Base-by-base conservation (phyloP, 1,140 invertebrate species). In the Pseudomyrmex dendroicus region DNA sequence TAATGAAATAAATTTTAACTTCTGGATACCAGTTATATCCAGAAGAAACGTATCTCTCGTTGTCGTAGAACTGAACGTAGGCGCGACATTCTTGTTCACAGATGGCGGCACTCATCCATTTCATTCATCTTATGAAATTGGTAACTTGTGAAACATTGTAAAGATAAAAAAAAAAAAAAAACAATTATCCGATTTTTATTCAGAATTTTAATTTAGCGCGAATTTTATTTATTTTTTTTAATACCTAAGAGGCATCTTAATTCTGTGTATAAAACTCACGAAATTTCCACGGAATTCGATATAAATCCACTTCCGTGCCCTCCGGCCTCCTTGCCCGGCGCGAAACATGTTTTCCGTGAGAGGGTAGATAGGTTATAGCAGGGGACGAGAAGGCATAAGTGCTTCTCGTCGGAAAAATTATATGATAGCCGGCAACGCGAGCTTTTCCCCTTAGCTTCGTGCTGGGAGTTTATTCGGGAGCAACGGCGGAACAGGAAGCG, bases 361-460 rank as follows among this genome's bases (percentile, higher is more conserved):
- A 91, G 89, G 90, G 88, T 91, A 86, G 90, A 91, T 88, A 89
- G 86, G 90, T 90, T 90, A 89, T 89, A 90, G 91, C 87, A 91
- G 90, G 89, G 86, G 88, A 89, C 90, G 91, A 90, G 84, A 62
- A 77, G 91, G 91, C 91, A 90, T 94, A 94, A 94, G 93, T 94
- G 93, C 93, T 94, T 94, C 93, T 94, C 93, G 92, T 92, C 91
- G 91, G 90, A 92, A 93, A 90, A 94, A 93, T 94, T 93, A 94
- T 94, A 92, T 92, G 92, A 93, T 93, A 93, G 91, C 89, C 64
- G 88, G 88, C 84, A 91, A 92, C 86, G 86, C 90, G 89, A 92
- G 89, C 87, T 90, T 92, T 90, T 90, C 86, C 90, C 85, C 66
- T 63, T 93, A 93, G 91, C 89, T 91, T 90, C 86, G 89, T 89